Conservation (phyloP, 2,888 invertebrate species). For the Hemaris fuciformis region DNA sequence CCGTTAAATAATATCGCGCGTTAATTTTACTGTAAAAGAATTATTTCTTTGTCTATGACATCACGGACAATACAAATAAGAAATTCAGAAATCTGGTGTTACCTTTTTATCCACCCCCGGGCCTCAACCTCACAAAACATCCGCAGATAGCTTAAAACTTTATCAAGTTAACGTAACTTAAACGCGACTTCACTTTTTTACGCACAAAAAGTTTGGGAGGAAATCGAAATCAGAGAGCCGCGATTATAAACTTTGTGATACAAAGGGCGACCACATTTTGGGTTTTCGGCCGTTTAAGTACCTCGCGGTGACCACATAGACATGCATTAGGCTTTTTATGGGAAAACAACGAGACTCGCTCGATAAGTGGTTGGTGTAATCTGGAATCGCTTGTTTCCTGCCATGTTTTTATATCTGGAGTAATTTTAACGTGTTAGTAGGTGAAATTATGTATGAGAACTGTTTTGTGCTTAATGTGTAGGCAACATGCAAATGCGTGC, state of each 20-base stretch:
- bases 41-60: too few species aligned
- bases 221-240: constrained; percentile 74
- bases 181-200: constrained; percentile 61
- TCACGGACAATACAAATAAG: too few species aligned
- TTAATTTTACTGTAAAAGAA: too few species aligned
- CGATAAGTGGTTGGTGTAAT: background rate
- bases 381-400: background rate
- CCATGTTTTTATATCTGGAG: background rate
- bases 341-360: too few species aligned
- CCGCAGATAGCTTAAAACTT: constrained; percentile 41
- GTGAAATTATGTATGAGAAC: background rate
- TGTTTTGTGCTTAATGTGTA: background rate
- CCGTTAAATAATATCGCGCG: too few species aligned
- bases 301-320: constrained; percentile 48
- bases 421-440: background rate
- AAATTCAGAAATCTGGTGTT: too few species aligned
- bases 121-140: constrained; percentile 25
- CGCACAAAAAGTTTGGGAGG: constrained; percentile 66
- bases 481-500: too few species aligned
- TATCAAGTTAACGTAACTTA: constrained; percentile 48
- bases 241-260: constrained; percentile 67
- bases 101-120: constrained; percentile 24
- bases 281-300: constrained; percentile 29
- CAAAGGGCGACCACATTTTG: constrained; percentile 47
- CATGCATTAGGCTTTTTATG: constrained; percentile 37